Evolutionary conservation across 1,140 invertebrate genomes (phyloP), one percentile per base, ranked within the genome.

Genomic region (Gryllus bimaculatus): DNA sequence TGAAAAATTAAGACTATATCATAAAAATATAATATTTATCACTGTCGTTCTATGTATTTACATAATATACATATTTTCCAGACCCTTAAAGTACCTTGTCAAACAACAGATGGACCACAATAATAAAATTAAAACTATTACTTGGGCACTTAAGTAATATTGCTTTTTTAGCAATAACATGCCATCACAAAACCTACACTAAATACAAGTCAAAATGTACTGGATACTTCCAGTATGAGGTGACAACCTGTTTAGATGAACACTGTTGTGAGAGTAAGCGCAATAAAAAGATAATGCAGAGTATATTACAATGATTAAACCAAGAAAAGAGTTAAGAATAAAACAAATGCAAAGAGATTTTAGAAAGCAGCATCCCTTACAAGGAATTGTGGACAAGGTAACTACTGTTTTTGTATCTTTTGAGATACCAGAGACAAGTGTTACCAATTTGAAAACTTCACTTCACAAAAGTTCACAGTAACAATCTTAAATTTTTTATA

Each of bases 381-480:
- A 80, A 73, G 47, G 78, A 21, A 75, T 21, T 75, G 49, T 78
- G 54, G 26, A 54, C 54, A 54, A 66, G 79, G 79, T 80, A 80
- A 80, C 79, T 77, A 77, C 48, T 26, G 79, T 79, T 77, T 47
- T 75, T 73, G 76, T 54, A 48, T 54, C 15, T 73, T 47, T 75
- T 73, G 77, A 79, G 73, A 47, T 26, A 78, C 75, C 8, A 48
- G 76, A 77, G 8, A 77, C 76, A 77, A 77, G 47, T 74, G 73
- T 78, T 78, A 78, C 78, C 78, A 73, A 78, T 49, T 21, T 49
- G 54, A 73, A 78, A 47, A 75, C 47, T 75, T 54, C 79, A 80
- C 75, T 73, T 80, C 49, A 78, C 79, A 80, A 77, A 74, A 80
- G 76, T 76, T 73, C 78, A 79, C 78, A 76, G 77, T 79, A 80